Evolutionary conservation across 2,888 invertebrate species (phyloP).

Genomic region (Selenia dentaria): DNA sequence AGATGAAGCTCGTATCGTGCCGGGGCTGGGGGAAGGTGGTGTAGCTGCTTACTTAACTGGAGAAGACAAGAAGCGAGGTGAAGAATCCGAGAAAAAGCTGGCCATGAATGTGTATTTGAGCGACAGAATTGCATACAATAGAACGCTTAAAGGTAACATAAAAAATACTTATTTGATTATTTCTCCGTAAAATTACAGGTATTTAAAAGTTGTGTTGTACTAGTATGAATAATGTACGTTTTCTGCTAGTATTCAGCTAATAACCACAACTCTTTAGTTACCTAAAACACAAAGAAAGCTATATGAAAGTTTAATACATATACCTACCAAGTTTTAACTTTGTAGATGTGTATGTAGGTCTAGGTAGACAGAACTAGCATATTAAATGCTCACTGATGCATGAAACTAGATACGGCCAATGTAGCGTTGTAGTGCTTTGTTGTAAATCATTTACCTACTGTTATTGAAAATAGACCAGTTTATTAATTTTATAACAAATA

Average conservation of each 20-base stretch:
- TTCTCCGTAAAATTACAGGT: not conserved
- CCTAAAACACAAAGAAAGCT: no score
- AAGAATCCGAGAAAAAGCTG: slow-evolving; percentile 90
- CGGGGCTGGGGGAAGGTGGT: slow-evolving; percentile 89
- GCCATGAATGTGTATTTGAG: slow-evolving; percentile 96
- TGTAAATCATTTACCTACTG: no score
- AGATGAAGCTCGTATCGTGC: slow-evolving; percentile 87
- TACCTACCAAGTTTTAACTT: no score
- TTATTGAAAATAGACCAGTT: no score
- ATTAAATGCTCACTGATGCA: not conserved
- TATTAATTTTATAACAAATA: no score
- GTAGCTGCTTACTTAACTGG: slow-evolving; percentile 87
- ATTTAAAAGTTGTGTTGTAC: not conserved
- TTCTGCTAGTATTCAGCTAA: not conserved
- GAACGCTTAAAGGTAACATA: slow-evolving; percentile 90
- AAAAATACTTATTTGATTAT: no score
- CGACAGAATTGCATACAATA: slow-evolving; percentile 93
- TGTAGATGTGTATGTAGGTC: no score
- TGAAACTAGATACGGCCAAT: not conserved
- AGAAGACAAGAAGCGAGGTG: slow-evolving; percentile 86
- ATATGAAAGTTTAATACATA: no score
- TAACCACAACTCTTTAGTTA: not conserved
- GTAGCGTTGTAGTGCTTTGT: not conserved
- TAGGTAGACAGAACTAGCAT: no score
- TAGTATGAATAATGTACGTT: not conserved